Evolutionary conservation across 64 coral and sea anemone genomes (phyloP), one percentile per base, ranked within the genome.

Genomic region (Stichodactyla mertensii): DNA sequence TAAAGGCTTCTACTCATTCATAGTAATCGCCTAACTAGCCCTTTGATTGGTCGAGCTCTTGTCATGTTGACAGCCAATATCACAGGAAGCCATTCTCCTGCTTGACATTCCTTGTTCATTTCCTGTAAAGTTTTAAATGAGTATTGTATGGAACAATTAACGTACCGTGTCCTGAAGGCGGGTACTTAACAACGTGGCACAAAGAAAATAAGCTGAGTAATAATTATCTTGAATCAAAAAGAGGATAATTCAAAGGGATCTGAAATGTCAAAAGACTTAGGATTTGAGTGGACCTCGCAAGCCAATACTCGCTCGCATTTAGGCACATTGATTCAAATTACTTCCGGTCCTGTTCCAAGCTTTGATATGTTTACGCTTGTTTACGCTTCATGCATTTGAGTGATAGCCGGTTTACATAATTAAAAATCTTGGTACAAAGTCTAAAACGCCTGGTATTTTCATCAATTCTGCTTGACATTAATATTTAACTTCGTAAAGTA

Each of bases 91-190:
- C 54, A 90, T 85, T 90, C 78, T 13, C 79, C 62, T 60, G 84
- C 27, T 36, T 92, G 85, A 74, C 78, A 86, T 90, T 90, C 85
- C 86, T 27, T 87, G 86, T 64, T 92, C 90, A 60, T 92, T 92
- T 92, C 85, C 90, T 87, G 90, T 92, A 61, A 19, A 77, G 51
- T 52, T 92, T 87, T 92, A 87, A 91, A 87, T 82, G 80, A 60
- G 74, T 57, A 91, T 91, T 91, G 90, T 92, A 14, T 45, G 23
- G 77, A 16, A 92, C 90, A 92, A 92, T 87, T 64, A 87, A 64
- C 64, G 61, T 69, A 66, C 55, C 84, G 90, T 70, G 85, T 92
- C 77, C 70, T 83, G 85, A 80, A 87, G 90, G 90, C 90, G 90
- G 90, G 67, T 78, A 71, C 6, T 55, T 82, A 86, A 92, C 90